Evolutionary conservation across 53 echinoderm and acorn worm genomes (phyloP).

Genomic region (Holothuria scabra): DNA sequence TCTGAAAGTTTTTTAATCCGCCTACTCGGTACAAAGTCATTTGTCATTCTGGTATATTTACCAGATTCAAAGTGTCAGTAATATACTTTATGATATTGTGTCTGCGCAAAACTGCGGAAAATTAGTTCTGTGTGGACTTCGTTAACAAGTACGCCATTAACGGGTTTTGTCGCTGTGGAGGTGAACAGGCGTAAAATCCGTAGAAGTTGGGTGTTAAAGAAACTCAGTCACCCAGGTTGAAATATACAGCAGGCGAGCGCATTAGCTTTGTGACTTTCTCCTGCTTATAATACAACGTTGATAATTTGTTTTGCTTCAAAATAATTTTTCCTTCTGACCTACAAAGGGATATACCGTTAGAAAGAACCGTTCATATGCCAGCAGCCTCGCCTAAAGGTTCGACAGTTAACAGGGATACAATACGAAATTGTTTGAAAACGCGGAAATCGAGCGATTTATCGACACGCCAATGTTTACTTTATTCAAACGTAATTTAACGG

Average conservation of each 20-base stretch:
- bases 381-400: too few relatives aligned
- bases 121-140: slow-evolving; percentile 44
- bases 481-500: too few relatives aligned
- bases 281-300: slow-evolving; percentile 2
- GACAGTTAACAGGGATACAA: too few relatives aligned
- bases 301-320: slow-evolving; percentile 40
- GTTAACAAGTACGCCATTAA: slow-evolving; percentile 30
- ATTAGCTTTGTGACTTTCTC: slow-evolving; percentile 40
- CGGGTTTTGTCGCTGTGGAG: slow-evolving; percentile 38
- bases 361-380: too few relatives aligned
- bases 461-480: too few relatives aligned
- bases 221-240: slow-evolving; percentile 30
- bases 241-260: slow-evolving; percentile 36
- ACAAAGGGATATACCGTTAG: slow-evolving; percentile 10
- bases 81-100: slow-evolving; percentile 50
- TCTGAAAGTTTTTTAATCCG: slow-evolving; percentile 35
- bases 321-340: slow-evolving; percentile 9
- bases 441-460: too few relatives aligned
- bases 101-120: slow-evolving; percentile 51
- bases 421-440: too few relatives aligned
- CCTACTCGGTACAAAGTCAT: slow-evolving; percentile 29
- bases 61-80: slow-evolving; percentile 37
- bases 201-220: neutral
- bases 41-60: slow-evolving; percentile 32
- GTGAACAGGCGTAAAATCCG: slow-evolving; percentile 42